Evolutionary conservation across 2,113 vertebrate genomes (phyloP), one percentile per base, ranked within the genome.

Genomic region (Oryzias woworae): DNA sequence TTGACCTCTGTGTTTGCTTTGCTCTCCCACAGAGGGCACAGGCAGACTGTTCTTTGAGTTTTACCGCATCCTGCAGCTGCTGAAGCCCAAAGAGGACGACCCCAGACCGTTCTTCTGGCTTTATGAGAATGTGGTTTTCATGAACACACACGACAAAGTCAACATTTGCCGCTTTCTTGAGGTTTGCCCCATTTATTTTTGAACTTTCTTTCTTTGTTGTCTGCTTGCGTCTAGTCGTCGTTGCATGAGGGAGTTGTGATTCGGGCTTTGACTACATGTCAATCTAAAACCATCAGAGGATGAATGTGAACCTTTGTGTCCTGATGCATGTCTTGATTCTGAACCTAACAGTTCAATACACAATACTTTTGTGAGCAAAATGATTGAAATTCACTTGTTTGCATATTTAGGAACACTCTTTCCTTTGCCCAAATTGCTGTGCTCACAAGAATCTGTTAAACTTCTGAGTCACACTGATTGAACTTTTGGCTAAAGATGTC

Each of bases 91-190:
- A 72, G 94, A 92, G 0, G 92, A 92, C 0, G 96, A 98, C 60
- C 88, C 92, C 4, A 71, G 93, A 1, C 95, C 94, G 0, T 98
- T 98, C 90, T 98, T 98, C 87, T 98, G 96, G 96, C 91, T 98
- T 70, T 98, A 95, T 42, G 96, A 98, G 85, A 98, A 98, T 0
- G 93, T 98, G 4, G 94, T 95, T 36, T 95, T 94, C 85, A 98
- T 98, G 96, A 92, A 93, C 51, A 89, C 86, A 0, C 92, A 89
- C 0, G 94, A 96, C 90, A 96, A 94, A 88, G 88, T 92, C 77
- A 94, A 95, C 87, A 98, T 98, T 62, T 98, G 92, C 14, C 93
- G 94, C 12, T 98, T 96, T 80, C 83, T 98, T n/a, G 96, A 98
- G 95, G 96, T 98, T 47, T 17, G 66, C 4, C 4, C 5, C 7